A percentile compares a stretch with the other conserved stretches of the same genome.
phyloP scores from a whole-genome alignment of 2,888 invertebrate species.

The Norana najaformis region DNA sequence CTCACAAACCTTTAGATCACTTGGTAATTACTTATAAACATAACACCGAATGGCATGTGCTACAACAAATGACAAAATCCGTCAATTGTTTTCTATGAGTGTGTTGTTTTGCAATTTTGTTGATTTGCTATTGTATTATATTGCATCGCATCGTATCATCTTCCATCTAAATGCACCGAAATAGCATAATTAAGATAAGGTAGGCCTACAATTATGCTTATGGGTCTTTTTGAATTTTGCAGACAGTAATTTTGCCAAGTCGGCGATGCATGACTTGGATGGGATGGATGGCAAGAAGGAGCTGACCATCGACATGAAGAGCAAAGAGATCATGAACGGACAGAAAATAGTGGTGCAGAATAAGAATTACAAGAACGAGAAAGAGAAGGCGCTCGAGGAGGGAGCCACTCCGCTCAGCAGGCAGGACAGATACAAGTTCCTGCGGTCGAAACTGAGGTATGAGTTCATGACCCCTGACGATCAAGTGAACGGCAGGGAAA shows the following conservation, averaged over 20 bases:
- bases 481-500: not conserved
- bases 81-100: no score
- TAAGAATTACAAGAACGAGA: not conserved
- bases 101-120: no score
- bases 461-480: conserved; percentile 28
- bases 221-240: not conserved
- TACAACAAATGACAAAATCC: no score
- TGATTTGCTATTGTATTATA: no score
- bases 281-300: not conserved
- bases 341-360: not conserved
- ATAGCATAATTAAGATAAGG: no score
- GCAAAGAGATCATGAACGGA: not conserved
- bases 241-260: not conserved
- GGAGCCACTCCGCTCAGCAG: not conserved
- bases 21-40: no score
- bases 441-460: not conserved
- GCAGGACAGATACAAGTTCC: not conserved
- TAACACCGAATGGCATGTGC: no score
- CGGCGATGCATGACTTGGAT: not conserved
- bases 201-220: not conserved
- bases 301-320: not conserved
- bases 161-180: no score
- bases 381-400: not conserved
- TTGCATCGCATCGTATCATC: no score
- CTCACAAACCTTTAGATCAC: no score